A percentile compares a stretch with the other conserved stretches of the same genome.
Conservation (phyloP, 1,140 invertebrate species). For the Zaprionus tsacasi region DNA sequence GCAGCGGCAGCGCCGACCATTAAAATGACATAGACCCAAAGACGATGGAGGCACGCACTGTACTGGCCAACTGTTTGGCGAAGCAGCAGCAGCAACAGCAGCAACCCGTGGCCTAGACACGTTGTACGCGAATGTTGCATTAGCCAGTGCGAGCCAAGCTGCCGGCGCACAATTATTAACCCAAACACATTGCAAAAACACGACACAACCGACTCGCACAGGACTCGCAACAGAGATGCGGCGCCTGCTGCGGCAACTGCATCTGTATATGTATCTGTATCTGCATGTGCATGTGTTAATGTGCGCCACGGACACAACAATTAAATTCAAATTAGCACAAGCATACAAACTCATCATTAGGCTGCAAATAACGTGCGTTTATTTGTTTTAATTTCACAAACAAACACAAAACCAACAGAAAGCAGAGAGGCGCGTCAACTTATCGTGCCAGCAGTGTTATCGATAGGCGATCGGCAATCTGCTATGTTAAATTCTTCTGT, state of each 20-base stretch:
- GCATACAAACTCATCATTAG: conserved; percentile 30
- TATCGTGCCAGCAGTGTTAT: not conserved
- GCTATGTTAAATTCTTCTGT: no score
- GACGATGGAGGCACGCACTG: conserved; percentile 32
- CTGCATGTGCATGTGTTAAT: conserved; percentile 65
- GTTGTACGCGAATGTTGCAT: conserved; percentile 18
- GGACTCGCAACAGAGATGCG: not conserved
- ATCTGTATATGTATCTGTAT: not conserved
- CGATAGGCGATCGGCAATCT: not conserved
- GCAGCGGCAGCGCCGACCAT: conserved; percentile 70
- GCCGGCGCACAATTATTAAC: conserved; percentile 65
- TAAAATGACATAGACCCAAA: conserved; percentile 78
- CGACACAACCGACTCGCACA: not conserved
- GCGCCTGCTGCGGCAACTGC: conserved; percentile 9
- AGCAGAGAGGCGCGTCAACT: not conserved
- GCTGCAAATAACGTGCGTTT: conserved; percentile 43
- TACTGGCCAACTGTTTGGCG: conserved; percentile 19
- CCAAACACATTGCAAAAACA: conserved; percentile 68
- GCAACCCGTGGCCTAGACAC: conserved; percentile 9
- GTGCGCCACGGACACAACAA: conserved; percentile 46
- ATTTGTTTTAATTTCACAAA: conserved; percentile 8
- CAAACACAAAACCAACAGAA: not conserved
- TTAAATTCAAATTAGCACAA: conserved; percentile 77
- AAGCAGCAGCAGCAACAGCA: no score
- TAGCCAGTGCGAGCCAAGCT: conserved; percentile 26